These are phyloP conservation scores for Drosophila tsacasi DNA, from an alignment of 1,140 invertebrate genomes.

Conservation along the genomic window DNA sequence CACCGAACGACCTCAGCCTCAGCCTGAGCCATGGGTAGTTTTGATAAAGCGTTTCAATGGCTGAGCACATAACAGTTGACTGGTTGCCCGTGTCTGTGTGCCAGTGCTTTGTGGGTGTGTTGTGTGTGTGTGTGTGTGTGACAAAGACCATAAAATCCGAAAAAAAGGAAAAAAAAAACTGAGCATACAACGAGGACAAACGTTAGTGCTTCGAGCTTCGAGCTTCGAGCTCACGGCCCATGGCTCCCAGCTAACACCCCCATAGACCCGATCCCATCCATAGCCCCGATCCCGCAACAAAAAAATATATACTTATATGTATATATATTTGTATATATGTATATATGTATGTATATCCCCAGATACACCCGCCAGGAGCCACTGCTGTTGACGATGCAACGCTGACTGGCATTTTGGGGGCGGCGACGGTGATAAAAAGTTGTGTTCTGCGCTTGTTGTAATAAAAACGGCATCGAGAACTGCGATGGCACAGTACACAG, in stretches of 20 bases:
- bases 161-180: constrained; percentile 42
- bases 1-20: background rate
- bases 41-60: constrained; percentile 83
- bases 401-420: constrained; percentile 79
- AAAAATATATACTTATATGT: background rate
- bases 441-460: constrained; percentile 73
- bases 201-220: constrained; percentile 24
- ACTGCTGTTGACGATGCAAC: constrained; percentile 72
- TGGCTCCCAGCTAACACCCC: constrained; percentile 33
- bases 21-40: constrained; percentile 69
- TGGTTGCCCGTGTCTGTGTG: constrained; percentile 71
- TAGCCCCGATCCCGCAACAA: background rate
- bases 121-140: constrained; percentile 58
- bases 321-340: background rate
- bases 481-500: constrained; percentile 25
- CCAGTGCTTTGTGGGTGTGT: constrained; percentile 50
- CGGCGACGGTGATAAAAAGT: constrained; percentile 80
- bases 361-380: background rate
- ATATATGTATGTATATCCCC: background rate
- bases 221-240: constrained; percentile 50
- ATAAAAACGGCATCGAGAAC: constrained; percentile 72
- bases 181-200: constrained; percentile 71
- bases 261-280: background rate
- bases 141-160: constrained; percentile 77
- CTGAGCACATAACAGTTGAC: constrained; percentile 82